phyloP scores from a whole-genome alignment of 2,888 invertebrate genomes.

The Apamea monoglypha region DNA sequence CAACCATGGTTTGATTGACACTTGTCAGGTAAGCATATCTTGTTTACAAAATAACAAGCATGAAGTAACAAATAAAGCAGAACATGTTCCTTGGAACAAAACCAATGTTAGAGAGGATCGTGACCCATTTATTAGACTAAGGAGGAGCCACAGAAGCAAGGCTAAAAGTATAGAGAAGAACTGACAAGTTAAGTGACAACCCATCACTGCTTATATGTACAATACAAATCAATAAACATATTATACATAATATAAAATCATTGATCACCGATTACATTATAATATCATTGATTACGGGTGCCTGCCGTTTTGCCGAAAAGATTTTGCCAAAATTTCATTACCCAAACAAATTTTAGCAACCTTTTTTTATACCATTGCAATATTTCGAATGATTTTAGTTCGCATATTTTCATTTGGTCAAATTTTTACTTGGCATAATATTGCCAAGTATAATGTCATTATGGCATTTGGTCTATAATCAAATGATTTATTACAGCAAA shows the following conservation, averaged over 20 bases:
- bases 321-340: no score
- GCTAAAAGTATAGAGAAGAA: slow-evolving; percentile 27
- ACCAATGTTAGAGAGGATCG: slow-evolving; percentile 33
- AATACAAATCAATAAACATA: slow-evolving; percentile 5
- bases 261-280: not conserved
- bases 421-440: no score
- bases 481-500: no score
- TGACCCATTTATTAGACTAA: slow-evolving; percentile 32
- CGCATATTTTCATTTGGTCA: no score
- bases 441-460: no score
- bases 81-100: slow-evolving; percentile 28
- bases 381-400: no score
- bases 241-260: not conserved
- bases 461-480: no score
- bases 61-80: slow-evolving; percentile 17
- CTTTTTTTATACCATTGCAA: no score
- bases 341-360: no score
- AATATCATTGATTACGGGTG: not conserved
- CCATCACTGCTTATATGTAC: slow-evolving; percentile 9
- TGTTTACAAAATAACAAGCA: slow-evolving; percentile 33
- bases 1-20: slow-evolving; percentile 38
- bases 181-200: slow-evolving; percentile 26
- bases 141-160: slow-evolving; percentile 24
- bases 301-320: no score
- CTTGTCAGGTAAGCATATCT: slow-evolving; percentile 28